A percentile compares a stretch with the other conserved stretches of the same genome.
phyloP scores from a whole-genome alignment of 1,140 invertebrate species.

The Hestina assimilis region DNA sequence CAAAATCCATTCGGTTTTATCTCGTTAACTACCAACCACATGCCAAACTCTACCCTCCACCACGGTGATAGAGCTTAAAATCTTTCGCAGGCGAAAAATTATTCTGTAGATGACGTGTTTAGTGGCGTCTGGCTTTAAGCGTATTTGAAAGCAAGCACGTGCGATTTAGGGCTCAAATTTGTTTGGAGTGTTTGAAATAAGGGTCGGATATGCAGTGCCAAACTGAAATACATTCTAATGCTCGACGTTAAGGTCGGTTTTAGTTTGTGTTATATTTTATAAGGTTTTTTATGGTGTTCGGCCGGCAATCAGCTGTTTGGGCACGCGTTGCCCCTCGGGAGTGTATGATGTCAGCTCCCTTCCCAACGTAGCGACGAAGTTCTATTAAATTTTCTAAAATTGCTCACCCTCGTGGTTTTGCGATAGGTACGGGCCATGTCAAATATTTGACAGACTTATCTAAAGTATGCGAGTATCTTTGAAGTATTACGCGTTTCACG shows the following conservation, averaged over 20 bases:
- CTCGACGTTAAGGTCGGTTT: slow-evolving; percentile 32
- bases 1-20: slow-evolving; percentile 74
- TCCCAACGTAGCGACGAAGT: slow-evolving; percentile 44
- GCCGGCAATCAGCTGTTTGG: slow-evolving; percentile 72
- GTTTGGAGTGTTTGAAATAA: slow-evolving; percentile 39
- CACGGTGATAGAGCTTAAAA: slow-evolving; percentile 30
- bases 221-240: slow-evolving; percentile 17
- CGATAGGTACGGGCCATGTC: slow-evolving; percentile 16
- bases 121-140: slow-evolving; percentile 27
- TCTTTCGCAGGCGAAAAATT: slow-evolving; percentile 27
- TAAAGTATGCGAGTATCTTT: slow-evolving; percentile 6
- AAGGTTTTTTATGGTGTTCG: slow-evolving; percentile 70
- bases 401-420: slow-evolving; percentile 40
- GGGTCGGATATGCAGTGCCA: slow-evolving; percentile 40
- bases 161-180: slow-evolving; percentile 41
- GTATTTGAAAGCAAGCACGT: slow-evolving; percentile 41
- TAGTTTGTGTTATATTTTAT: slow-evolving; percentile 32
- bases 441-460: slow-evolving; percentile 18
- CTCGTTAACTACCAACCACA: slow-evolving; percentile 47
- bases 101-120: slow-evolving; percentile 57
- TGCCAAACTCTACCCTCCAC: slow-evolving; percentile 22
- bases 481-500: too few species aligned
- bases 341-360: slow-evolving; percentile 66
- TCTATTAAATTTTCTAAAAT: slow-evolving; percentile 67
- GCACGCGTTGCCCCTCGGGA: slow-evolving; percentile 64